Base-by-base conservation (phyloP, 1,140 invertebrate species). In the Radopholus similis region DNA sequence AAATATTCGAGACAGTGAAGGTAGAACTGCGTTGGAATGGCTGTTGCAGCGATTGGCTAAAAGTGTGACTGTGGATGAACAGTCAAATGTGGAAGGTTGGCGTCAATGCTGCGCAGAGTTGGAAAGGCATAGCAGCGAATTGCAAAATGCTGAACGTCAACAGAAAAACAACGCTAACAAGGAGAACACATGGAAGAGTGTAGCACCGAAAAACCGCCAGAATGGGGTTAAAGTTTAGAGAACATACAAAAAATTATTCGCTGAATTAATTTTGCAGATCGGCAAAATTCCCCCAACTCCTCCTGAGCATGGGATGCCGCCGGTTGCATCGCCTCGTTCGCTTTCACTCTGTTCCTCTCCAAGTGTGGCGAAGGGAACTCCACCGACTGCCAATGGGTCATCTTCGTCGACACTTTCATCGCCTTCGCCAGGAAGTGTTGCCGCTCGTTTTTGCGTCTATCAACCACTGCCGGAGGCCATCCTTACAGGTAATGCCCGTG, bases 381-480 rank as follows among this genome's bases (percentile, higher is more conserved):
- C 21, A 18, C 21, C 55, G 21, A 57, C 23, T 8, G 21, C 11
- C 34, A 28, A 30, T 23, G 15, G 34, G 13, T n/a, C 23, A 4
- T 21, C 18, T 30, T 9, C 21, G 18, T 55, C 5, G 18, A 28
- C 18, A 55, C 8, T 35, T 15, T 30, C 5, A 55, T 6, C 4
- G 18, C 5, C 18, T 55, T 55, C 26, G 8, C 13, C 8, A 59
- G 40, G 40, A 4, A 23, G 30, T 3, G 15, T 44, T 59, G 34
- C 56, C n/a, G 13, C 56, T 9, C 15, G 11, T 58, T 34, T 26
- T 23, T 60, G 58, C 37, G 32, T 40, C 18, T 60, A 60, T 40
- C 58, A 60, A 15, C 58, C 38, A 21, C 44, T 60, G n/a, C 58
- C 58, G n/a, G n/a, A 49, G 38, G 38, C 38, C 21, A 60, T 49